A percentile compares a stretch with the other conserved stretches of the same genome.
phyloP scores from a whole-genome alignment of 2,113 vertebrate species.

The Cheirogaleus medius region DNA sequence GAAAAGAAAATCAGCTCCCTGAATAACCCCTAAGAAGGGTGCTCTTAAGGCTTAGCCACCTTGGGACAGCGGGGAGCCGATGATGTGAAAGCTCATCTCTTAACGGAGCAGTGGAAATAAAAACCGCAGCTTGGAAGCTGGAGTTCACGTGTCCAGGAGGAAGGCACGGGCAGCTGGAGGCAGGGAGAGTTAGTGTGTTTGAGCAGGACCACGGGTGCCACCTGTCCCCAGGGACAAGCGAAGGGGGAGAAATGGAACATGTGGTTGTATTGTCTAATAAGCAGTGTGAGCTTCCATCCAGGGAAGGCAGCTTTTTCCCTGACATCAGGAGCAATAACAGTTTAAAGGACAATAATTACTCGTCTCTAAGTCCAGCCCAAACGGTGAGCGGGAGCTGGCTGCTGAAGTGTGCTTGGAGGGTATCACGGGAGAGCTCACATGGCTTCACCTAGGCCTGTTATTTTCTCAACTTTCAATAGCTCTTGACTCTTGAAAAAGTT shows the following conservation, averaged over 20 bases:
- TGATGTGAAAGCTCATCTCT: background rate
- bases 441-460: background rate
- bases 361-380: background rate
- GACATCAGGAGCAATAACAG: background rate
- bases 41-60: background rate
- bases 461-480: background rate
- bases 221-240: accelerated
- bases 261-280: background rate
- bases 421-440: background rate
- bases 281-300: background rate
- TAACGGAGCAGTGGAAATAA: background rate
- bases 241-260: accelerated
- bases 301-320: background rate
- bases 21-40: background rate
- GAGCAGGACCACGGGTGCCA: no score
- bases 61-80: background rate
- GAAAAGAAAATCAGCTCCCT: background rate
- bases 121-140: no score
- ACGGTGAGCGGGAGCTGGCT: background rate
- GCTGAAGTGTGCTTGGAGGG: background rate
- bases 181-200: no score
- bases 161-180: accelerated
- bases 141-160: accelerated
- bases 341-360: background rate
- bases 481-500: conserved; percentile 32